Percentiles rank a stretch among this genome's conserved stretches.
Evolutionary conservation across 2,113 vertebrate species (phyloP).

Genomic region (Syrmaticus mikado): DNA sequence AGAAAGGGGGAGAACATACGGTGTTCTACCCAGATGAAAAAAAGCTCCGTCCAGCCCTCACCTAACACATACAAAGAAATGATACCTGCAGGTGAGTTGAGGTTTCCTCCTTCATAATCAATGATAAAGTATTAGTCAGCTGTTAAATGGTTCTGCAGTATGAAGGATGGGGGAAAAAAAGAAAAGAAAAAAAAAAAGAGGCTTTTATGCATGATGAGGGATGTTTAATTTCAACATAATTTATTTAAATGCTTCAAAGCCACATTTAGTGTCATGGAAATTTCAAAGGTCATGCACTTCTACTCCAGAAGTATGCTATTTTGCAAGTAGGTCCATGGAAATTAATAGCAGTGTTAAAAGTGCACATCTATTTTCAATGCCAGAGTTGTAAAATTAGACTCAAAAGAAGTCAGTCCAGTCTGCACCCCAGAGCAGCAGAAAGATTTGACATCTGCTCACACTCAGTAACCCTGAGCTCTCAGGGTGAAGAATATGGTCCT

Average conservation of each 20-base stretch:
- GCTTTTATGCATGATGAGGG: not conserved
- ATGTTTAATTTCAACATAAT: not conserved
- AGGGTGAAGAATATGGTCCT: not conserved
- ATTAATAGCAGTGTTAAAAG: not conserved
- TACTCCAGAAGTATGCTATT: not conserved
- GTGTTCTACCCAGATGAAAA: not conserved
- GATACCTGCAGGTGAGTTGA: not conserved
- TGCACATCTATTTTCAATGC: not conserved
- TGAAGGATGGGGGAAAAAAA: not conserved
- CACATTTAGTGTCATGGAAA: not conserved
- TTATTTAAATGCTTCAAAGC: not conserved
- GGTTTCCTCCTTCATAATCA: not conserved
- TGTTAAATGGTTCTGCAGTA: not conserved
- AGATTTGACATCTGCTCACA: not conserved
- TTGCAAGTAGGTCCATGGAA: not conserved
- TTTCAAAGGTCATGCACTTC: not conserved
- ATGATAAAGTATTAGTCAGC: not conserved
- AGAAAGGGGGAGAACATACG: not conserved
- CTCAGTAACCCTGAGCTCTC: not conserved
- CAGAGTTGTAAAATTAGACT: not conserved
- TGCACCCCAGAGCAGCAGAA: not conserved
- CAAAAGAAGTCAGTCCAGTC: rapidly evolving
- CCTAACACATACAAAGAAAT: not conserved
- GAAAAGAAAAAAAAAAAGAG: not conserved
- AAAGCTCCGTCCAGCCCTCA: not conserved